These are phyloP conservation scores for Papilio machaon DNA, from an alignment of 1,140 invertebrate species.

Conservation along the genomic window DNA sequence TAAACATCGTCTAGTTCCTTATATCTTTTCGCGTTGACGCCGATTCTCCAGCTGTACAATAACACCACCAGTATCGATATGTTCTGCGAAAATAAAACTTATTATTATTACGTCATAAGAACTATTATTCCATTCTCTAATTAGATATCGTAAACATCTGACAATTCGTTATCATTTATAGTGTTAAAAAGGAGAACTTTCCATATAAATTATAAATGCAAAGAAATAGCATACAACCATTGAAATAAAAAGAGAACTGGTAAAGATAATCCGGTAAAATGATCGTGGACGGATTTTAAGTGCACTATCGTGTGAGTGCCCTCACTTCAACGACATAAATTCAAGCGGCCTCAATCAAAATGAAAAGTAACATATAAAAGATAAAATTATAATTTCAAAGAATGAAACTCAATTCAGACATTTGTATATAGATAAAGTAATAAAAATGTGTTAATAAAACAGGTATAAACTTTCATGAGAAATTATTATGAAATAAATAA, in stretches of 20 bases:
- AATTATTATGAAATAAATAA: too few relatives aligned
- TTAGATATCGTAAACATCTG: neutral
- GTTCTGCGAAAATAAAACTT: conserved; percentile 83
- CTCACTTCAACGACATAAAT: conserved; percentile 27
- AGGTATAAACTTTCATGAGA: too few relatives aligned
- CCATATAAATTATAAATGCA: neutral
- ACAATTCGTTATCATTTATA: too few relatives aligned
- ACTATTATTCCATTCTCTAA: neutral
- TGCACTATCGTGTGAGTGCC: conserved; percentile 31
- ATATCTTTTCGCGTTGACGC: conserved; percentile 86
- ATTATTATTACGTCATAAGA: neutral
- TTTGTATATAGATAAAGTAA: neutral
- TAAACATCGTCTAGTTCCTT: conserved; percentile 87
- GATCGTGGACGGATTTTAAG: conserved; percentile 35
- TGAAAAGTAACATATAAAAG: neutral
- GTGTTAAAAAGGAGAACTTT: neutral
- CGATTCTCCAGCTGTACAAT: conserved; percentile 87
- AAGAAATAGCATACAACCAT: neutral
- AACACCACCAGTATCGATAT: conserved; percentile 87
- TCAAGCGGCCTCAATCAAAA: conserved; percentile 9
- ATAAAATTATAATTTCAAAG: neutral
- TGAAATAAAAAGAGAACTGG: neutral
- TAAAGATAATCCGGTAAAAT: neutral
- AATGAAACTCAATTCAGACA: neutral
- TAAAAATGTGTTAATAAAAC: too few relatives aligned